Percentiles rank a stretch among this genome's conserved stretches.
phyloP scores from a whole-genome alignment of 1,140 invertebrate genomes.

The Eriocheir sinensis region DNA sequence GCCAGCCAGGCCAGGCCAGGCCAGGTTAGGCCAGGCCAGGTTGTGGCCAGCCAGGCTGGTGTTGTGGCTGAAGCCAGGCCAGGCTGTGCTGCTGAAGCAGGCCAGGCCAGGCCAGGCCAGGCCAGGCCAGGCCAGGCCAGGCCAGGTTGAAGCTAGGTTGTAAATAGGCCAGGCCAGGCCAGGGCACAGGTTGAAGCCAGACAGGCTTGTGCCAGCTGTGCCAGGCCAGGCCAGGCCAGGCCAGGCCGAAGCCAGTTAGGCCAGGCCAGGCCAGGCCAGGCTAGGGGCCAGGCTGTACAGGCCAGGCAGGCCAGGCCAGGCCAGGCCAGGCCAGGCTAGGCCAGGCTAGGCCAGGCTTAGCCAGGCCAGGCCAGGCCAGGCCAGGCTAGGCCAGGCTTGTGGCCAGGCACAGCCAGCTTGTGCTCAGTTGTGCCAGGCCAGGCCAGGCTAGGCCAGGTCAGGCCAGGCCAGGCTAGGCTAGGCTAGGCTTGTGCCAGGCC shows the following conservation, averaged over 20 bases:
- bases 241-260: background rate
- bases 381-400: constrained; percentile 75
- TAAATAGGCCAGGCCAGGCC: constrained; percentile 75
- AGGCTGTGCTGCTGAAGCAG: too few species aligned
- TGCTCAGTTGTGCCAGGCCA: constrained; percentile 78
- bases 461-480: constrained; percentile 38
- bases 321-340: constrained; percentile 79
- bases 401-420: constrained; percentile 78
- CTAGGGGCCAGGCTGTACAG: background rate
- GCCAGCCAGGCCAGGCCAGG: constrained; percentile 78
- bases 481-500: constrained; percentile 74
- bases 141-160: constrained; percentile 68
- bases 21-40: constrained; percentile 77
- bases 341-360: constrained; percentile 79
- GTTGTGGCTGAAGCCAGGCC: too few species aligned
- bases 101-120: too few species aligned
- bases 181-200: background rate
- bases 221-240: constrained; percentile 75
- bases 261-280: constrained; percentile 43
- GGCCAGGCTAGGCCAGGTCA: constrained; percentile 54
- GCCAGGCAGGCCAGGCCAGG: constrained; percentile 34
- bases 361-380: constrained; percentile 79
- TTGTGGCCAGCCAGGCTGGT: too few species aligned
- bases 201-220: constrained; percentile 74
- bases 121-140: constrained; percentile 26